Evolutionary conservation across 2,888 invertebrate species (phyloP).

Genomic region (Dryocosmus kuriphilus): DNA sequence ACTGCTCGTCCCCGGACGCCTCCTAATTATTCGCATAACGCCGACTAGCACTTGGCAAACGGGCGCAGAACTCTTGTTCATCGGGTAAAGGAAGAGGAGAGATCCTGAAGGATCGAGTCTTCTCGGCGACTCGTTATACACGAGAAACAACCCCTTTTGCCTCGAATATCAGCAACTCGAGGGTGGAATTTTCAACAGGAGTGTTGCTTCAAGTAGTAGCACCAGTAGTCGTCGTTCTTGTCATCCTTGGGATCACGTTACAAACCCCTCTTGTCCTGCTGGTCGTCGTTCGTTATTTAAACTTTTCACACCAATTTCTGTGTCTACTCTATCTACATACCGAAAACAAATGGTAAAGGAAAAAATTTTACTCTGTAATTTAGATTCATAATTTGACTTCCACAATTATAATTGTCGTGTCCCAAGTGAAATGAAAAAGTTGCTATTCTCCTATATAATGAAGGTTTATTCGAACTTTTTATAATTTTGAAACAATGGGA

Average conservation of each 20-base stretch:
- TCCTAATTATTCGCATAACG: conserved; percentile 55
- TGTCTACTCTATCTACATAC: background rate
- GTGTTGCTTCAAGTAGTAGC: conserved; percentile 27
- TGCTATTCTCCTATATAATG: background rate
- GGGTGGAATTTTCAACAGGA: conserved; percentile 38
- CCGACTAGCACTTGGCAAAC: conserved; percentile 44
- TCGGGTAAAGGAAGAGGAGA: conserved; percentile 41
- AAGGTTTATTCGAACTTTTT: background rate
- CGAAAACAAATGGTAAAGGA: background rate
- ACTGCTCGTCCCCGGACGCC: conserved; percentile 46
- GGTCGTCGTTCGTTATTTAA: conserved; percentile 21
- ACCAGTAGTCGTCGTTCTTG: conserved; percentile 13
- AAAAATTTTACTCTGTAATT: background rate
- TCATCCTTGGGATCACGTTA: conserved; percentile 39
- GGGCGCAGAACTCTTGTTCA: conserved; percentile 43
- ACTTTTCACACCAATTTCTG: background rate
- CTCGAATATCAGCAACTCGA: conserved; percentile 42
- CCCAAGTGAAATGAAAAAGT: background rate
- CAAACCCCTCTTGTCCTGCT: conserved; percentile 20
- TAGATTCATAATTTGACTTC: background rate
- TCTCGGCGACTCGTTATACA: conserved; percentile 32
- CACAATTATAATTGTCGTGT: background rate
- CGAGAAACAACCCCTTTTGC: conserved; percentile 36
- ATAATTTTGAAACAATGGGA: background rate
- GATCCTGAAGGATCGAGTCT: conserved; percentile 38